Percentiles rank a stretch among this genome's conserved stretches.
These are phyloP conservation scores for Aplochiton taeniatus DNA, from an alignment of 2,797 vertebrate species.

Conservation along the genomic window DNA sequence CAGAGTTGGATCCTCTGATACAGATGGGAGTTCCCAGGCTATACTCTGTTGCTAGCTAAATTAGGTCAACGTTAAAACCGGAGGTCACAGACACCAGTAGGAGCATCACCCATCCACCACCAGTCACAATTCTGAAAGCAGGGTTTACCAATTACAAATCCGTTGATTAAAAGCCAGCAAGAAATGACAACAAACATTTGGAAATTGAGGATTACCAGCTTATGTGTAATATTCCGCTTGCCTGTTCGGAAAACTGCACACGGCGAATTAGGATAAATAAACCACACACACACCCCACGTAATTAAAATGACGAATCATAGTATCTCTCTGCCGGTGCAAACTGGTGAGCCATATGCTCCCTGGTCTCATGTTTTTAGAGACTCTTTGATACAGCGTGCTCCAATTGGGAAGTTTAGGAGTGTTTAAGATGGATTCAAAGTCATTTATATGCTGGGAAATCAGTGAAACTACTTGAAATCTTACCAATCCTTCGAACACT, in stretches of 20 bases:
- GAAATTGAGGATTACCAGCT: constrained; percentile 40
- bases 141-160: constrained; percentile 34
- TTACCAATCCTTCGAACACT: not conserved
- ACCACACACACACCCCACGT: constrained; percentile 21
- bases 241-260: constrained; percentile 33
- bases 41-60: not conserved
- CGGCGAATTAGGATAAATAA: constrained; percentile 45
- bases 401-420: not conserved
- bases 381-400: not conserved
- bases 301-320: constrained; percentile 23
- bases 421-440: not conserved
- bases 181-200: constrained; percentile 34
- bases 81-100: constrained; percentile 7
- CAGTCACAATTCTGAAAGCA: constrained; percentile 22
- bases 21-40: too few relatives aligned
- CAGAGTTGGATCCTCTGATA: not conserved
- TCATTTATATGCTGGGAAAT: not conserved
- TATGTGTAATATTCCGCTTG: constrained; percentile 34
- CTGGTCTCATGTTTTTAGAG: constrained; percentile 1
- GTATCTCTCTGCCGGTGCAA: constrained; percentile 11
- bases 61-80: not conserved
- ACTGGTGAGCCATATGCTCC: not conserved
- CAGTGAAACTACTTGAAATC: not conserved
- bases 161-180: constrained; percentile 45
- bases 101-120: constrained; percentile 25